Evolutionary conservation across 2,797 vertebrate genomes (phyloP).

Genomic region (Hippopotamyrus pictus): DNA sequence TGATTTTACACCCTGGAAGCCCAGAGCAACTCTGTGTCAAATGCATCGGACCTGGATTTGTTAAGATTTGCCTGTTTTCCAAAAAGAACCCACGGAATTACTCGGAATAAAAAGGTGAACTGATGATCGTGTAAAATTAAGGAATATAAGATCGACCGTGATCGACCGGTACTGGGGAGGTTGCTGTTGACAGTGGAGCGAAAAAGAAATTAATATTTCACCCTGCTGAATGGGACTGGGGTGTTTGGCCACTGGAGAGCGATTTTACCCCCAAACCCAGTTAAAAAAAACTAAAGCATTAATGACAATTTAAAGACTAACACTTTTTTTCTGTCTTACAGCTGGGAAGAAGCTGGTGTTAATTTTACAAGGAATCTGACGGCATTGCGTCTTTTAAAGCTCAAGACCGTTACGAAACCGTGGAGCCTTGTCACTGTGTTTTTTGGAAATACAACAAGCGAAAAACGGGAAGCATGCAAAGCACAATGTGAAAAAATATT

Average conservation of each 20-base stretch:
- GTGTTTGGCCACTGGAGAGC: conserved; percentile 7
- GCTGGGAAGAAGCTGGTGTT: not conserved
- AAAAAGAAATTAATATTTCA: conserved; percentile 7
- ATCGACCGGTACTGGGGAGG: conserved; percentile 1
- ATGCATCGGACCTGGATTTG: conserved; percentile 20
- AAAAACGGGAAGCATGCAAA: not conserved
- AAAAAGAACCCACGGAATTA: not conserved
- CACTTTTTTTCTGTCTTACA: not conserved
- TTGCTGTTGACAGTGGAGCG: not conserved
- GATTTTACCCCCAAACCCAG: not conserved
- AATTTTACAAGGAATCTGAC: not conserved
- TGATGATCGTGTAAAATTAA: not conserved
- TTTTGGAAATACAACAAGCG: not conserved
- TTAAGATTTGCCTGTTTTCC: not conserved
- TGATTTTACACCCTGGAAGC: conserved; percentile 19
- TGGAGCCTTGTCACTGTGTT: not conserved
- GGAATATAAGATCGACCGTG: conserved; percentile 8
- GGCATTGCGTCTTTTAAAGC: not conserved
- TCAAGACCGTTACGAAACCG: not conserved
- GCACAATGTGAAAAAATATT: not conserved
- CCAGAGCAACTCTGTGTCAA: conserved; percentile 21
- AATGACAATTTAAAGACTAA: not conserved
- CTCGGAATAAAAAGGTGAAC: conserved; percentile 10
- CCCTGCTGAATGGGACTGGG: conserved; percentile 14
- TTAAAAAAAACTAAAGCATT: not conserved